Conservation (phyloP, 1,140 invertebrate genomes). For the Euglossa dilemma region DNA sequence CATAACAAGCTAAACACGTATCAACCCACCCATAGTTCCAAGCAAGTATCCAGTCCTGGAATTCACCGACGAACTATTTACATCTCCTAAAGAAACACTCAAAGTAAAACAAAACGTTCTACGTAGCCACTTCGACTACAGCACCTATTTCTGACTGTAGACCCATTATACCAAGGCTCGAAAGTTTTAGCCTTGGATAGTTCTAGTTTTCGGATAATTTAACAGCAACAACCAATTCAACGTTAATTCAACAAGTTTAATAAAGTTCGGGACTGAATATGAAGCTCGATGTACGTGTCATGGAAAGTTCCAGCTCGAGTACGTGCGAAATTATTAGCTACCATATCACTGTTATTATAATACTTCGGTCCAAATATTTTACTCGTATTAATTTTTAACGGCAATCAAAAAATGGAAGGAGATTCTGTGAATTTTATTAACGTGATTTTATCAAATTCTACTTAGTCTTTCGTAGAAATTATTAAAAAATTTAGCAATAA, state of each 20-base stretch:
- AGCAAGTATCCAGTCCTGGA: neutral
- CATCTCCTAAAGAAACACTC: neutral
- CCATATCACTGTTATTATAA: neutral
- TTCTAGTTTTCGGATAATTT: neutral
- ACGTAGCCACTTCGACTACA: neutral
- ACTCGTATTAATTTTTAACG: neutral
- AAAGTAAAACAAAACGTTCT: neutral
- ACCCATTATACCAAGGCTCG: neutral
- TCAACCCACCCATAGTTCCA: neutral
- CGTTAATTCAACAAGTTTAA: slow-evolving; percentile 18
- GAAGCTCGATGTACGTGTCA: neutral
- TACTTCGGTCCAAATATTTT: neutral
- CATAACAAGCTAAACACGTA: neutral
- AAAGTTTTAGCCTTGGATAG: neutral
- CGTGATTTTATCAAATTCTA: no score
- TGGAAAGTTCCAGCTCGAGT: neutral
- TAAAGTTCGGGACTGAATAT: neutral
- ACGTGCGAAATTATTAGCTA: neutral
- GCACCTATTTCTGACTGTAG: neutral
- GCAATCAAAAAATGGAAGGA: neutral
- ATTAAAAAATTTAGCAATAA: no score
- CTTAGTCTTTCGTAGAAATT: no score
- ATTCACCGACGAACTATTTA: neutral
- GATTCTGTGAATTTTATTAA: no score
- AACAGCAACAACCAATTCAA: slow-evolving; percentile 16